Conservation (phyloP, 1,140 invertebrate species). For the Alviniconcha marisindica region DNA sequence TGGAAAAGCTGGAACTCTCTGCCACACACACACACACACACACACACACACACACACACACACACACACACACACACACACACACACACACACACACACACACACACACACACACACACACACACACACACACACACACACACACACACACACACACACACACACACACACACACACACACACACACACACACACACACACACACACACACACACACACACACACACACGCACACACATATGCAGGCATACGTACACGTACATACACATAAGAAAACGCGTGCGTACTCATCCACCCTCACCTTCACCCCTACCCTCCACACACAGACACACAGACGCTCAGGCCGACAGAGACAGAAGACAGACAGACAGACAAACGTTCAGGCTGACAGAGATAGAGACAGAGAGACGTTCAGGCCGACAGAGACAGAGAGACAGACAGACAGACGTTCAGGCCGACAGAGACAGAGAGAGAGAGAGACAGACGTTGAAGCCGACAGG, state of each 20-base stretch:
- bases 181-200: conserved; percentile 19
- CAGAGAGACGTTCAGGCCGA: background rate
- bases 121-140: conserved; percentile 25
- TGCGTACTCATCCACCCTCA: background rate
- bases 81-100: background rate
- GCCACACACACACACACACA: conserved; percentile 14
- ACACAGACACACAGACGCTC: background rate
- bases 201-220: conserved; percentile 12
- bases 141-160: conserved; percentile 22
- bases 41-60: background rate
- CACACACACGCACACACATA: background rate
- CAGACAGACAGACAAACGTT: conserved; percentile 2
- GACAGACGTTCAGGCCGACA: background rate
- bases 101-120: conserved; percentile 21
- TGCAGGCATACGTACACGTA: background rate
- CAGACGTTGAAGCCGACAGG: background rate
- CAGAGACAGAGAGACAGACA: background rate
- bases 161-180: conserved; percentile 16
- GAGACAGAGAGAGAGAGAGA: background rate
- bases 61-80: background rate
- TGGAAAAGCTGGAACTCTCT: conserved; percentile 43
- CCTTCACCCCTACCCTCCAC: background rate
- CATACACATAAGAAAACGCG: background rate
- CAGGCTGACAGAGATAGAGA: background rate
- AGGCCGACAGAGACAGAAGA: background rate